phyloP scores from a whole-genome alignment of 2,888 invertebrate species.

The Pseudanteris insignis region DNA sequence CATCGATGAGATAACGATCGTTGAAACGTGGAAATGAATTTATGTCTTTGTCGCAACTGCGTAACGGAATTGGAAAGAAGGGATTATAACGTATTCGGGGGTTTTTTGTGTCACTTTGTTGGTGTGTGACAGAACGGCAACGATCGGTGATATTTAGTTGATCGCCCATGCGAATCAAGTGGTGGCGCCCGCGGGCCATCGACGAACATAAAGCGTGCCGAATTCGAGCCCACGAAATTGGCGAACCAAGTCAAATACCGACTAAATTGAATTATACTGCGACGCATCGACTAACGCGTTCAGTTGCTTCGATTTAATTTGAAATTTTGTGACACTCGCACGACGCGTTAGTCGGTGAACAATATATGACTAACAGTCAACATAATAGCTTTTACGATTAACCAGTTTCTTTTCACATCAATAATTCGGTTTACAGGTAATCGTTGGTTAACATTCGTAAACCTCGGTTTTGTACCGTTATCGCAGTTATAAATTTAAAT shows the following conservation, averaged over 20 bases:
- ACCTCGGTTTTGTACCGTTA: slow-evolving; percentile 7
- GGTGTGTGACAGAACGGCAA: slow-evolving; percentile 16
- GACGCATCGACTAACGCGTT: slow-evolving; percentile 39
- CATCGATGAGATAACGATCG: too few species aligned
- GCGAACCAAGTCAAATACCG: slow-evolving; percentile 42
- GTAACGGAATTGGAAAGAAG: slow-evolving; percentile 20
- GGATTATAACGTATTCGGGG: slow-evolving; percentile 23
- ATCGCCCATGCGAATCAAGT: slow-evolving; percentile 17
- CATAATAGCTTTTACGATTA: slow-evolving; percentile 17
- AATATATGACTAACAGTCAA: slow-evolving; percentile 14
- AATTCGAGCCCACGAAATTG: slow-evolving; percentile 37
- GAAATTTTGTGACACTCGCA: slow-evolving; percentile 26
- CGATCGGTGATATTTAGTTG: slow-evolving; percentile 24
- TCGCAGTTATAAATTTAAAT: too few species aligned
- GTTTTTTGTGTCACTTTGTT: too few species aligned
- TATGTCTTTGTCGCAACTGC: too few species aligned
- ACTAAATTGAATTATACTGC: slow-evolving; percentile 42
- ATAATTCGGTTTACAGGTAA: slow-evolving; percentile 15
- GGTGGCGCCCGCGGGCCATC: slow-evolving; percentile 31
- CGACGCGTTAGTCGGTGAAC: slow-evolving; percentile 18
- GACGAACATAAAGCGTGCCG: slow-evolving; percentile 39
- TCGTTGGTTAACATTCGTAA: slow-evolving; percentile 12
- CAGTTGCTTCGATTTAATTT: slow-evolving; percentile 39
- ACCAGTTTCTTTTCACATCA: slow-evolving; percentile 20
- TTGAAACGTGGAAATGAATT: not conserved